Evolutionary conservation across 2,113 vertebrate species (phyloP).

Genomic region (Pitta sordida): DNA sequence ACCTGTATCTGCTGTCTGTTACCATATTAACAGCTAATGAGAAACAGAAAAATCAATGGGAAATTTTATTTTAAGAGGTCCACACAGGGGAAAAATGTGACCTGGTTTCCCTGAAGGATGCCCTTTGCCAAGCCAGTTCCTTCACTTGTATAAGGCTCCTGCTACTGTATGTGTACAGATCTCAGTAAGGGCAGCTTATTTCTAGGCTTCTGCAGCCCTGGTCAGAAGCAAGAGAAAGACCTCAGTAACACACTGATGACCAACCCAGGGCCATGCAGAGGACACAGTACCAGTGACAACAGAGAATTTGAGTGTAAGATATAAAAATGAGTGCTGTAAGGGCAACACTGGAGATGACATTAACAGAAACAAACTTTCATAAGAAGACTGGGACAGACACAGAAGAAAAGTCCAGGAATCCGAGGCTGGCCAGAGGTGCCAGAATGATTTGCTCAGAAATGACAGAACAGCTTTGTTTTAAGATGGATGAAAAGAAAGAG

Average conservation of each 20-base stretch:
- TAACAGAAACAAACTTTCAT: neutral
- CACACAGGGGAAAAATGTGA: neutral
- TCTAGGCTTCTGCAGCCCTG: neutral
- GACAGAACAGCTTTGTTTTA: neutral
- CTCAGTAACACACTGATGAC: neutral
- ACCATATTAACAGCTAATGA: neutral
- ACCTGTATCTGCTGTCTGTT: neutral
- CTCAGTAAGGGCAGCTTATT: neutral
- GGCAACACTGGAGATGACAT: neutral
- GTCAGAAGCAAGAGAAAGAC: neutral
- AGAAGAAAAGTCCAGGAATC: neutral
- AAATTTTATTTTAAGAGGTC: neutral
- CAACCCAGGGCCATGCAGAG: neutral
- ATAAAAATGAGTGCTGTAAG: neutral
- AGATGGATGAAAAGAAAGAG: neutral
- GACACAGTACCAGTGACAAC: neutral
- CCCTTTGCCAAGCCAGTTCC: neutral
- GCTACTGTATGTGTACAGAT: neutral
- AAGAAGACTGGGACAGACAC: accelerated
- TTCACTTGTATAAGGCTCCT: neutral
- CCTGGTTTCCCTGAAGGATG: neutral
- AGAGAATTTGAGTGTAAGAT: neutral
- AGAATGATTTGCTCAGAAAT: neutral
- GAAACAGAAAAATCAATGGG: neutral
- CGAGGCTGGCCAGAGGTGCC: neutral